phyloP scores from a whole-genome alignment of 2,113 vertebrate genomes.

The Cyprinus carpio region DNA sequence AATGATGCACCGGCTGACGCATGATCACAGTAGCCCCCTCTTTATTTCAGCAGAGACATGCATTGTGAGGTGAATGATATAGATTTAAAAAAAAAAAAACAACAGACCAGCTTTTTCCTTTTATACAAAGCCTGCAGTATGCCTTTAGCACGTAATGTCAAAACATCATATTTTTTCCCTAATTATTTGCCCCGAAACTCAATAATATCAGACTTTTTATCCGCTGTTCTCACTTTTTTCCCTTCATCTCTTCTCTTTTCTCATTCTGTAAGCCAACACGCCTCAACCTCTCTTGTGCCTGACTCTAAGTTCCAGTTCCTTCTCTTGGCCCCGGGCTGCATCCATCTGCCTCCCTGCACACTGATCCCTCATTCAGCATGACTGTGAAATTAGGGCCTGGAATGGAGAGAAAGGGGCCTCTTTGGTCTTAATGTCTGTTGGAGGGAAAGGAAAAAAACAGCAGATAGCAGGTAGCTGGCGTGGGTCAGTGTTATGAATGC shows the following conservation, averaged over 20 bases:
- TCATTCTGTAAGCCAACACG: slow-evolving; percentile 37
- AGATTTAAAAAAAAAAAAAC: slow-evolving; percentile 9
- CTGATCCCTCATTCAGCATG: slow-evolving; percentile 77
- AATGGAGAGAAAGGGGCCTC: slow-evolving; percentile 52
- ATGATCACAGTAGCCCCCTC: background rate
- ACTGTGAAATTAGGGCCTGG: slow-evolving; percentile 65
- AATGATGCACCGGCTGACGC: background rate
- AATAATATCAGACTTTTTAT: background rate
- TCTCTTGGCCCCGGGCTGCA: slow-evolving; percentile 69
- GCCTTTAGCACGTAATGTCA: background rate
- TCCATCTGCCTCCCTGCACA: slow-evolving; percentile 75
- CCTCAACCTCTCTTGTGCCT: slow-evolving; percentile 24
- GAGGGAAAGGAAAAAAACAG: slow-evolving; percentile 25
- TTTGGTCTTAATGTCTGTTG: slow-evolving; percentile 56
- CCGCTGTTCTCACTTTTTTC: background rate
- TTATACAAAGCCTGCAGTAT: background rate
- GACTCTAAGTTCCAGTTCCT: slow-evolving; percentile 36
- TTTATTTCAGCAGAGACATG: background rate
- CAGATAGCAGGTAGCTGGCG: slow-evolving; percentile 40
- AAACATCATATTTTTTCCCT: background rate
- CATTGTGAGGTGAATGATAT: slow-evolving; percentile 16
- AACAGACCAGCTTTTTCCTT: background rate
- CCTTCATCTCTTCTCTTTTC: background rate
- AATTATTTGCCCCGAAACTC: background rate
- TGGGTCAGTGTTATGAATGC: slow-evolving; percentile 34